A percentile compares a stretch with the other conserved stretches of the same genome.
phyloP scores from a whole-genome alignment of 1,140 invertebrate species.

The Drosophila persimilis region DNA sequence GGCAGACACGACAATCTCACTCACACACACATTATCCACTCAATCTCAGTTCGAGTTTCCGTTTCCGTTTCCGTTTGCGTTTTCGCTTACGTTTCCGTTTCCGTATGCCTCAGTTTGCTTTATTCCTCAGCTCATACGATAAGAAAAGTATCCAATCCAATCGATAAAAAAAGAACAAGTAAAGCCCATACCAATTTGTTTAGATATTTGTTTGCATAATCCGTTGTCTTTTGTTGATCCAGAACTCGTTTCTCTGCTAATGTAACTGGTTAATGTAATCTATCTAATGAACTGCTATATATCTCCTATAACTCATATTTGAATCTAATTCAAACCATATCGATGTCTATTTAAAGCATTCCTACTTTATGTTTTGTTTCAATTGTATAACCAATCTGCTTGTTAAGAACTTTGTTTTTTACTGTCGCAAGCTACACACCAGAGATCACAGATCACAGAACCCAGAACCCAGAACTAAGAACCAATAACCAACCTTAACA shows the following conservation, averaged over 20 bases:
- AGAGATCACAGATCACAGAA: constrained; percentile 34
- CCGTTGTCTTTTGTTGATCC: constrained; percentile 53
- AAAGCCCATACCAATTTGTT: constrained; percentile 36
- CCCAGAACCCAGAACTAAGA: constrained; percentile 25
- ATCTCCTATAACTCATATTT: constrained; percentile 50
- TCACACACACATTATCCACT: constrained; percentile 12
- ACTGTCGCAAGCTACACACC: constrained; percentile 57
- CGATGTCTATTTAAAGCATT: constrained; percentile 69
- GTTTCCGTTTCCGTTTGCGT: constrained; percentile 14
- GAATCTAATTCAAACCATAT: constrained; percentile 56
- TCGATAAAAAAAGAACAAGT: constrained; percentile 24
- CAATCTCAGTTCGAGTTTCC: constrained; percentile 12
- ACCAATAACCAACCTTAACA: constrained; percentile 24
- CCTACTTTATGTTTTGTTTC: constrained; percentile 45
- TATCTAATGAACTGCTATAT: constrained; percentile 60
- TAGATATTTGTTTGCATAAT: constrained; percentile 59
- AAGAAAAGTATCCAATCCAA: constrained; percentile 32
- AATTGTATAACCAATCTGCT: constrained; percentile 71
- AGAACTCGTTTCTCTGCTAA: constrained; percentile 59
- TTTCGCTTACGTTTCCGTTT: not conserved
- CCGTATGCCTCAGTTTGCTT: constrained; percentile 36
- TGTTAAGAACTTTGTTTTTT: constrained; percentile 66
- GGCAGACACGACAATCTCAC: constrained; percentile 32
- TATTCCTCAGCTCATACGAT: constrained; percentile 26
- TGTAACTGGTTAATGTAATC: constrained; percentile 62